Percentiles rank a stretch among this genome's conserved stretches.
These are phyloP conservation scores for Poecilus cupreus DNA, from an alignment of 2,888 invertebrate genomes.

Conservation along the genomic window DNA sequence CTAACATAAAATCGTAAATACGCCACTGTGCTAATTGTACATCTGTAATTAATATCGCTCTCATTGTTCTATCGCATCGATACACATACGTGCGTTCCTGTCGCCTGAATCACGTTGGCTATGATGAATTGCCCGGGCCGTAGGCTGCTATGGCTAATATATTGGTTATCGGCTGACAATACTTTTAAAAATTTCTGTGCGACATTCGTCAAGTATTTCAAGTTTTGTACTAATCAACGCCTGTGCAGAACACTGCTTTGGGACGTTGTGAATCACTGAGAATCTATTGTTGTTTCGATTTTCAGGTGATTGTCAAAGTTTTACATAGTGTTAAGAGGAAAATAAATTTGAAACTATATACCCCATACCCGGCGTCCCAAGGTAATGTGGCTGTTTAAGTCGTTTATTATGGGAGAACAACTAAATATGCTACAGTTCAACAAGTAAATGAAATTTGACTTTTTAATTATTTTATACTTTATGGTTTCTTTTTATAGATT, in stretches of 20 bases:
- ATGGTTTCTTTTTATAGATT: too few species aligned
- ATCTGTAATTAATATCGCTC: constrained; percentile 13
- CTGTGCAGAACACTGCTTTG: not conserved
- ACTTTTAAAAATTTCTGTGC: constrained; percentile 7
- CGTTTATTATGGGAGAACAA: too few species aligned
- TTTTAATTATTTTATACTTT: too few species aligned
- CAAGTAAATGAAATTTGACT: too few species aligned
- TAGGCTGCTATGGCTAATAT: constrained; percentile 22
- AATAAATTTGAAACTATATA: too few species aligned
- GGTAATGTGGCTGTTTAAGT: too few species aligned
- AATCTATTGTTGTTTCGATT: not conserved
- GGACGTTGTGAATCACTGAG: not conserved
- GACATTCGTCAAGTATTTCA: not conserved
- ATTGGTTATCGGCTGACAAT: constrained; percentile 26
- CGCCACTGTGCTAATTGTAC: not conserved
- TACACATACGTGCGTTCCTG: not conserved
- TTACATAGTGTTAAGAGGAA: too few species aligned
- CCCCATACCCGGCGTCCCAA: too few species aligned
- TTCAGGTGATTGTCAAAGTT: not conserved
- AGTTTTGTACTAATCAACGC: not conserved
- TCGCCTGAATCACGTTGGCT: constrained; percentile 16
- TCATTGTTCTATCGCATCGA: constrained; percentile 1
- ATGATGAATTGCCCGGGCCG: constrained; percentile 25
- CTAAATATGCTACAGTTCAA: too few species aligned
- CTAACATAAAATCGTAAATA: too few species aligned